Percentiles rank a stretch among this genome's conserved stretches.
These are phyloP conservation scores for Neoascia interrupta DNA, from an alignment of 2,888 invertebrate species.

Conservation along the genomic window DNA sequence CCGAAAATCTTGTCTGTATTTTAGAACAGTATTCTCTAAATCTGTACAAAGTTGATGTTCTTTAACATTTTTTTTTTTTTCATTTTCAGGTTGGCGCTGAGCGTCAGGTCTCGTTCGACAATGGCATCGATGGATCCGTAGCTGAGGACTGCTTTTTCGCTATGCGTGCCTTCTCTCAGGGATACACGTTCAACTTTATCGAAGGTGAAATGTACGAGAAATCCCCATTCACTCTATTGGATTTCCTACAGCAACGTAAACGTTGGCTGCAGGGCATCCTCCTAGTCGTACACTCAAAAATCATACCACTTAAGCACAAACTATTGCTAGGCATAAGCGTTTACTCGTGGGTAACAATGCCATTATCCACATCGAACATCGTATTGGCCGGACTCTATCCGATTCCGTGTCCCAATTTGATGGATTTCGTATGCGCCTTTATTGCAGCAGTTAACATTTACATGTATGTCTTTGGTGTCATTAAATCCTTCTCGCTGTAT, in stretches of 20 bases:
- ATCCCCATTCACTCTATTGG: constrained; percentile 96
- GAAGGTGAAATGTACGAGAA: constrained; percentile 99
- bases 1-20: too few relatives aligned
- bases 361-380: constrained; percentile 94
- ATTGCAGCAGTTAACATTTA: constrained; percentile 96
- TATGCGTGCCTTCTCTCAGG: constrained; percentile 95
- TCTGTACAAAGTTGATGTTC: too few relatives aligned
- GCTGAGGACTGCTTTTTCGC: constrained; percentile 99
- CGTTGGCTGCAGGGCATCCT: constrained; percentile 97
- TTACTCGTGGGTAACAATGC: constrained; percentile 98
- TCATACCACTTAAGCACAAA: constrained; percentile 89
- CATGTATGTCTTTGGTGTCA: constrained; percentile 98
- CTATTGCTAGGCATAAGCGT: constrained; percentile 91
- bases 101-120: constrained; percentile 94
- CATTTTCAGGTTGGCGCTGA: constrained; percentile 90
- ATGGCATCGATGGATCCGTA: constrained; percentile 97
- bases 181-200: constrained; percentile 95
- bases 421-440: constrained; percentile 94
- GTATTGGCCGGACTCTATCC: constrained; percentile 91
- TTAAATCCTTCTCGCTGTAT: constrained; percentile 95
- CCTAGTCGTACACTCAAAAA: constrained; percentile 91
- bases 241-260: constrained; percentile 97
- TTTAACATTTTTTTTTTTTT: constrained; percentile 6
- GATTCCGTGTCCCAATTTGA: constrained; percentile 89
- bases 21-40: too few relatives aligned